Conservation (phyloP, 2,888 invertebrate genomes). For the Megalurothrips usitatus region DNA sequence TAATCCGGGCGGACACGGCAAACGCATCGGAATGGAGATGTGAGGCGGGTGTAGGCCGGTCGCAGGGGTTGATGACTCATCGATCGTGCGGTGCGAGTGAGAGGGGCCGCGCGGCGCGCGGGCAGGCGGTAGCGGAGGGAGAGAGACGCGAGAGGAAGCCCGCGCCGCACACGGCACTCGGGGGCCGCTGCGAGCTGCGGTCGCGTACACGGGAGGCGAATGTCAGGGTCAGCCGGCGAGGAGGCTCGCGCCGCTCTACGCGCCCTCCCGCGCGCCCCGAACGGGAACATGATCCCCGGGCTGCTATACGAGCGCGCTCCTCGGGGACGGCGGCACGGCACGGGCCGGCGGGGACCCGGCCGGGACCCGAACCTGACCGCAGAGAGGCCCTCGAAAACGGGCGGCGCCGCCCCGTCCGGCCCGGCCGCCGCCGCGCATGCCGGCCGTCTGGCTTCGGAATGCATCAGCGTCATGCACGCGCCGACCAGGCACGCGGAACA, state of each 20-base stretch:
- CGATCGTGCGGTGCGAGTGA: neutral
- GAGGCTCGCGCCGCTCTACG: neutral
- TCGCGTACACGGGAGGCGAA: neutral
- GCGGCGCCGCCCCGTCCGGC: neutral
- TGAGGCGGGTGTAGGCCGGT: neutral
- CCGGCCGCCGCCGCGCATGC: neutral
- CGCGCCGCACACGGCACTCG: neutral
- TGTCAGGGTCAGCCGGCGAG: slow-evolving; percentile 9
- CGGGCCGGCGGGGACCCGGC: neutral
- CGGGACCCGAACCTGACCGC: neutral
- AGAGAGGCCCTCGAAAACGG: neutral
- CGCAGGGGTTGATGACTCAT: neutral
- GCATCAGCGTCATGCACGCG: no score
- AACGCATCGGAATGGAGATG: no score
- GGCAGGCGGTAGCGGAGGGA: neutral
- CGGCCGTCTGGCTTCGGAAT: no score
- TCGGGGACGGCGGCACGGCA: neutral
- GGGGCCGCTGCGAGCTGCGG: neutral
- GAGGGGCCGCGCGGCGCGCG: neutral
- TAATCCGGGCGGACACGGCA: no score
- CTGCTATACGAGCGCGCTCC: neutral
- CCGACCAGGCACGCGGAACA: no score
- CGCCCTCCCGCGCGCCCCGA: neutral
- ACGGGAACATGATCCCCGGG: neutral
- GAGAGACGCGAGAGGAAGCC: neutral